phyloP scores from a whole-genome alignment of 2,888 invertebrate species.

The Meliscaeva auricollis region DNA sequence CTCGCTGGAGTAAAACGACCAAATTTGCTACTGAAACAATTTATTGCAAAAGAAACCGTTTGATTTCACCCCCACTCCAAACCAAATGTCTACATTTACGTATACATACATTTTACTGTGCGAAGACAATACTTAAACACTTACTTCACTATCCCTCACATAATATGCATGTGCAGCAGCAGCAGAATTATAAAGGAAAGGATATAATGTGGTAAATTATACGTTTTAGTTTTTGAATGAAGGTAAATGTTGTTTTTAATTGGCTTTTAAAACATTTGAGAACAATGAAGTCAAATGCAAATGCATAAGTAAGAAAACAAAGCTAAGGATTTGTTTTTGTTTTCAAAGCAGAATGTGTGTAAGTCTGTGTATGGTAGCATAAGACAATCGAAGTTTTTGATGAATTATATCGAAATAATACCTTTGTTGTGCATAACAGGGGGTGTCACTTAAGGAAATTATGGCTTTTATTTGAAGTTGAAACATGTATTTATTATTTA shows the following conservation, averaged over 20 bases:
- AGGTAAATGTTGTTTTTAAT: constrained; percentile 22
- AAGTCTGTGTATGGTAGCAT: background rate
- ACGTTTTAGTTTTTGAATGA: background rate
- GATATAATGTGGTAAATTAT: constrained; percentile 2
- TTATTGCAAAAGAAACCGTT: too few species aligned
- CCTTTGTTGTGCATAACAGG: background rate
- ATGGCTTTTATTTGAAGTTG: background rate
- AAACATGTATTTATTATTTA: background rate
- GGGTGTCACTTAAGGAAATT: background rate
- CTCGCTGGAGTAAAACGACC: too few species aligned
- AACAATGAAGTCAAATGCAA: constrained; percentile 18
- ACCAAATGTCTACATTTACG: too few species aligned
- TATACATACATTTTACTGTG: too few species aligned
- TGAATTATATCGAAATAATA: background rate
- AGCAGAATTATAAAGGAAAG: too few species aligned
- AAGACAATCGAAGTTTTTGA: background rate
- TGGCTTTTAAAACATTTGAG: constrained; percentile 26
- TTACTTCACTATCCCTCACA: too few species aligned
- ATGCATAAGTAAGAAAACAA: too few species aligned
- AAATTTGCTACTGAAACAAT: too few species aligned
- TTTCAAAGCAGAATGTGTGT: constrained; percentile 1
- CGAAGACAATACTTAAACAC: too few species aligned
- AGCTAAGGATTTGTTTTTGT: constrained; percentile 9
- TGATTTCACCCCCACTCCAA: too few species aligned
- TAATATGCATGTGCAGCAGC: too few species aligned